Evolutionary conservation across 64 coral and sea anemone species (phyloP).

Genomic region (Stylophora pistillata): DNA sequence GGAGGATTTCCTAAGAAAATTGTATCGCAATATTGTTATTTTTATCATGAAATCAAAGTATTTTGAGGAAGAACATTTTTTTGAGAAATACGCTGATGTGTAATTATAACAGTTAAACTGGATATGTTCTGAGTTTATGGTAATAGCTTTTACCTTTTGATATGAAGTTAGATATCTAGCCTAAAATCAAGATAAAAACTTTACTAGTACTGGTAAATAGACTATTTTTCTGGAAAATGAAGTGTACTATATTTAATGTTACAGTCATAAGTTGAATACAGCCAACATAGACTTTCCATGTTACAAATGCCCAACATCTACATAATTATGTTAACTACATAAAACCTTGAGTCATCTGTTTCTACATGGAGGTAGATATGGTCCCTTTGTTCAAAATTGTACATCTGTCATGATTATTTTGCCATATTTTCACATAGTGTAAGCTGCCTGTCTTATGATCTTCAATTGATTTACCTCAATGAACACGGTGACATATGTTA

Average conservation of each 20-base stretch:
- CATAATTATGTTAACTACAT: slow-evolving; percentile 43
- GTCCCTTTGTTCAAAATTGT: not conserved
- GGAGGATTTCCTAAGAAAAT: not conserved
- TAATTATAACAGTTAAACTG: slow-evolving; percentile 68
- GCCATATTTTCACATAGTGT: not conserved
- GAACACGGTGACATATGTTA: not conserved
- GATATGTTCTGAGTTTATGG: slow-evolving; percentile 56
- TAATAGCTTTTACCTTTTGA: slow-evolving; percentile 25
- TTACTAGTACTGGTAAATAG: not conserved
- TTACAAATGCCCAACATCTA: not conserved
- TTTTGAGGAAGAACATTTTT: not conserved
- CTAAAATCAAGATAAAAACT: slow-evolving; percentile 34
- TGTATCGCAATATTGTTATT: not conserved
- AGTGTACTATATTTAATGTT: not conserved
- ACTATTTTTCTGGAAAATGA: not conserved
- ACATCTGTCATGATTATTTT: not conserved
- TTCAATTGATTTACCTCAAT: not conserved
- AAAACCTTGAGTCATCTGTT: not conserved
- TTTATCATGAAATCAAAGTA: not conserved
- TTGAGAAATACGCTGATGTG: slow-evolving; percentile 52
- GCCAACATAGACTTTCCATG: not conserved
- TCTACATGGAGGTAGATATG: not conserved
- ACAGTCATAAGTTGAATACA: not conserved
- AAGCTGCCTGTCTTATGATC: not conserved
- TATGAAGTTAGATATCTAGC: slow-evolving; percentile 36